Percentiles rank a stretch among this genome's conserved stretches.
These are phyloP conservation scores for Agrilus mali DNA, from an alignment of 2,888 invertebrate species.

Conservation along the genomic window DNA sequence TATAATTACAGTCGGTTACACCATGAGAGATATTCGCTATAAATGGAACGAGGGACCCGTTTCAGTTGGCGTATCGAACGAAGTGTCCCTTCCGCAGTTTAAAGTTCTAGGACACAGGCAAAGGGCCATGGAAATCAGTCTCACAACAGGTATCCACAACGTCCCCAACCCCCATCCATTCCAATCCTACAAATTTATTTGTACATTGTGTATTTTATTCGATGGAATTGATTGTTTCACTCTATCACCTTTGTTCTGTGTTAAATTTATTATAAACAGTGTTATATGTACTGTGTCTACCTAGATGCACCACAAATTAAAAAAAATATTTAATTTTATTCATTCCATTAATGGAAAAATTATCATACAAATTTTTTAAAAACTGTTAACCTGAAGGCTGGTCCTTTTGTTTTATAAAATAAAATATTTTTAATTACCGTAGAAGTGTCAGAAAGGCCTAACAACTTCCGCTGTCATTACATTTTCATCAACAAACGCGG, in stretches of 20 bases:
- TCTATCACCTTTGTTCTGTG: no score
- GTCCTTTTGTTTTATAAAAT: no score
- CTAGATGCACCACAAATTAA: no score
- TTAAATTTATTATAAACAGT: no score
- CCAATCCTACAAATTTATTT: conserved; percentile 8
- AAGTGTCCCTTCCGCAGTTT: conserved; percentile 95
- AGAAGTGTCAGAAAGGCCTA: no score
- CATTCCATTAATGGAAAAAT: no score
- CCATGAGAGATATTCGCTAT: conserved; percentile 95
- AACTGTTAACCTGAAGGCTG: no score
- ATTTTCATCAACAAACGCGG: not conserved
- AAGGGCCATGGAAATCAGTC: conserved; percentile 91
- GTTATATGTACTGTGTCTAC: no score
- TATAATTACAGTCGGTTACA: conserved; percentile 83
- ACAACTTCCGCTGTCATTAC: conserved; percentile 1
- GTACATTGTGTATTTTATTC: conserved; percentile 9
- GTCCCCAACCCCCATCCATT: conserved; percentile 9
- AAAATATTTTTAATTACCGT: no score
- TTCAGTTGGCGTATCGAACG: conserved; percentile 91
- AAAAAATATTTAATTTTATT: no score
- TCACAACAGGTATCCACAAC: conserved; percentile 77
- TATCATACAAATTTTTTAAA: no score
- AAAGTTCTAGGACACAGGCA: conserved; percentile 94
- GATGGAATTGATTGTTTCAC: not conserved
- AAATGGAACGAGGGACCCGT: conserved; percentile 93